Evolutionary conservation across 2,888 invertebrate species (phyloP), one percentile per base, ranked within the genome.

Genomic region (Lissocephala sabroskyi): DNA sequence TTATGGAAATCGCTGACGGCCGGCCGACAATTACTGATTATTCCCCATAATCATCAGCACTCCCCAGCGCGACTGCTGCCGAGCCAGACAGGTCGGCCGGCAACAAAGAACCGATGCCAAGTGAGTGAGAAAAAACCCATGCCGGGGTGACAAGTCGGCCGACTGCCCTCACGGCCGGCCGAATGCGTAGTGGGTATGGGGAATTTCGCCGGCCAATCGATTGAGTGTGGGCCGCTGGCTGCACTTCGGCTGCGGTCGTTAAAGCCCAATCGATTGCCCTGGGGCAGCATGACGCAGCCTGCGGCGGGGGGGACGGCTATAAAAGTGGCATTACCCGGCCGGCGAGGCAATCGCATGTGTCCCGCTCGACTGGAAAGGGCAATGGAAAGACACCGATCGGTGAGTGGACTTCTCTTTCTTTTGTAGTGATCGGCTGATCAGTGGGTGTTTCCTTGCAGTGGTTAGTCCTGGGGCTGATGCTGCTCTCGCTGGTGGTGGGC

Each of bases 1-100:
- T 45, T 51, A 33, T 58, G 41, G 43, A 46, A 55, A 55, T 48
- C 40, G 40, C 18, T 14, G 51, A n/a, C n/a, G n/a, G n/a, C n/a
- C n/a, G 51, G 36, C 52, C 49, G 47, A 52, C 52, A 59, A 62
- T 62, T 62, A 53, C 10, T 47, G 35, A 40, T 43, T 54, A 49
- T 40, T 40, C 42, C 13, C 9, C n/a, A n/a, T n/a, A n/a, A n/a
- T n/a, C n/a, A n/a, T n/a, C n/a, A n/a, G n/a, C n/a, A n/a, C n/a
- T 16, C 35, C 10, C 11, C 13, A 33, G 14, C 3, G 35, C 16
- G 14, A 35, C 14, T 6, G 35, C 35, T 9, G 10, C 9, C 35
- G 16, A 13, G 16, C n/a, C n/a, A n/a, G n/a, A n/a, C 35, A 35
- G 14, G 1, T 1, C 1, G 14, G 16, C 1, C 13, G 3, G 6